These are phyloP conservation scores for Drosophila erecta DNA, from an alignment of 1,140 invertebrate genomes.

Conservation along the genomic window DNA sequence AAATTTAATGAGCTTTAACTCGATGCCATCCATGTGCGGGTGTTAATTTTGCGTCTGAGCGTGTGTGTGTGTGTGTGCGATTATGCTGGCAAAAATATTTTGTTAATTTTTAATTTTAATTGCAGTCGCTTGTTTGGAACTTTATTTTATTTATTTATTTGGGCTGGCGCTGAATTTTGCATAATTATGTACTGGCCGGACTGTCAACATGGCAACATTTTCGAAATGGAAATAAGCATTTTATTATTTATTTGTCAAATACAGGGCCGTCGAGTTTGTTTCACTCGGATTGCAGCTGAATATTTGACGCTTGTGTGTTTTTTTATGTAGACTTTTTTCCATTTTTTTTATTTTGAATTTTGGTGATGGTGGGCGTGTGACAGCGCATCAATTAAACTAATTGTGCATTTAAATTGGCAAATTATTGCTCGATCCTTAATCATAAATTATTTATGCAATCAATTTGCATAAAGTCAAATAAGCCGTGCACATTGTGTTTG, in stretches of 20 bases:
- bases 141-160: slow-evolving; percentile 47
- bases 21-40: slow-evolving; percentile 37
- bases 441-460: slow-evolving; percentile 72
- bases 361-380: slow-evolving; percentile 21
- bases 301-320: neutral
- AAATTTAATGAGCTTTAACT: slow-evolving; percentile 80
- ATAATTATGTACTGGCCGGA: slow-evolving; percentile 63
- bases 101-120: slow-evolving; percentile 82
- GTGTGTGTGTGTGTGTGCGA: slow-evolving; percentile 9
- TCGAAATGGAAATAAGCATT: slow-evolving; percentile 51
- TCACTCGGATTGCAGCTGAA: slow-evolving; percentile 11
- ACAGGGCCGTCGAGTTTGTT: slow-evolving; percentile 20
- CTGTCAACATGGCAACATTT: slow-evolving; percentile 59
- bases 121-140: slow-evolving; percentile 66
- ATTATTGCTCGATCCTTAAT: slow-evolving; percentile 58
- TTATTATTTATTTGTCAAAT: slow-evolving; percentile 63
- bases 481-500: slow-evolving; percentile 33
- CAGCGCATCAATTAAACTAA: slow-evolving; percentile 62
- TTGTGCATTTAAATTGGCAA: slow-evolving; percentile 65
- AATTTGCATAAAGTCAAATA: slow-evolving; percentile 62
- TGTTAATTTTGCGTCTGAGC: slow-evolving; percentile 44
- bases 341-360: neutral
- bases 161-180: slow-evolving; percentile 56
- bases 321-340: neutral
- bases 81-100: slow-evolving; percentile 60